Conservation (phyloP, 2,797 vertebrate species). For the Pseudochirops cupreus region DNA sequence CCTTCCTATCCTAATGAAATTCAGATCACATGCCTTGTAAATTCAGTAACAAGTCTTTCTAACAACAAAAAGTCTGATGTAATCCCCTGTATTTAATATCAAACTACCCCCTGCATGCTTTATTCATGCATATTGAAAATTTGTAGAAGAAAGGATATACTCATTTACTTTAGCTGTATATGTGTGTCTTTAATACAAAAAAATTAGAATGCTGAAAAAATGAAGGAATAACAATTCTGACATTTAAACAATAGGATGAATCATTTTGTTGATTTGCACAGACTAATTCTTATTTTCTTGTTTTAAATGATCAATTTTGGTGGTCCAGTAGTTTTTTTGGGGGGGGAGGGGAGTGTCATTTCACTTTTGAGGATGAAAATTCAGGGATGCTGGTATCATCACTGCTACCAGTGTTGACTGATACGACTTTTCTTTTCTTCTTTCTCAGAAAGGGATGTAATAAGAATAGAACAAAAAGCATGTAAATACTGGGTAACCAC, state of each 20-base stretch:
- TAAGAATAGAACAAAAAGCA: neutral
- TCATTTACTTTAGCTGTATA: neutral
- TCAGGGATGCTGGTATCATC: neutral
- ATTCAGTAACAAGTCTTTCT: neutral
- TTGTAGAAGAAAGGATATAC: constrained; percentile 13
- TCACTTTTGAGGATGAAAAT: neutral
- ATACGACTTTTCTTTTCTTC: neutral
- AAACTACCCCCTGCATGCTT: constrained; percentile 7
- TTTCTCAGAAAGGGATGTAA: constrained; percentile 28
- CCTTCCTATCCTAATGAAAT: neutral
- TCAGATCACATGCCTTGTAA: constrained; percentile 41
- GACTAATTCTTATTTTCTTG: neutral
- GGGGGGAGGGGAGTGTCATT: neutral
- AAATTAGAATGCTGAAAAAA: neutral
- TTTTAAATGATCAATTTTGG: constrained; percentile 3
- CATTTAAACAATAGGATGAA: neutral
- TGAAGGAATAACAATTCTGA: neutral
- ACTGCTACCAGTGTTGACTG: neutral
- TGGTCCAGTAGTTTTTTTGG: constrained; percentile 8
- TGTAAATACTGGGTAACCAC: neutral
- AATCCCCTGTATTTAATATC: neutral
- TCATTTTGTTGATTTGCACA: neutral
- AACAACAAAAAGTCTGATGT: constrained; percentile 3
- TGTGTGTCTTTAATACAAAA: neutral
- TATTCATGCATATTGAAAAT: constrained; percentile 1